Evolutionary conservation across 2,888 invertebrate species (phyloP).

Genomic region (Arge pagana): DNA sequence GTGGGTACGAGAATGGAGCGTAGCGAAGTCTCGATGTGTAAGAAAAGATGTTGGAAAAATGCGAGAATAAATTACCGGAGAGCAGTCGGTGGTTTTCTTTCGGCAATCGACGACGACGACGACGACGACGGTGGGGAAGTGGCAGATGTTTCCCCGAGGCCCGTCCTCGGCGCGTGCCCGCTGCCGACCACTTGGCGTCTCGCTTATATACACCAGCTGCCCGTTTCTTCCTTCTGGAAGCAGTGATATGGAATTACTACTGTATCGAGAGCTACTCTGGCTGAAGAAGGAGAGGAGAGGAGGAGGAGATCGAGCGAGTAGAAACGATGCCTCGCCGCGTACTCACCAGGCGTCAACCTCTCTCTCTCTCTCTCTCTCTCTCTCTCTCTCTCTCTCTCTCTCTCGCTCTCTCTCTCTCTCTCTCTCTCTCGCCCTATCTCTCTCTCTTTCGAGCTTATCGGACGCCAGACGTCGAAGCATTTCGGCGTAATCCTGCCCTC

Average conservation of each 20-base stretch:
- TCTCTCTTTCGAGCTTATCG: too few species aligned
- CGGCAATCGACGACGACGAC: constrained; percentile 15
- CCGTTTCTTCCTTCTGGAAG: constrained; percentile 20
- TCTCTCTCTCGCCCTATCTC: too few species aligned
- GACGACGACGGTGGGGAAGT: constrained; percentile 31
- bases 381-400: background rate
- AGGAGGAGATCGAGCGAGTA: too few species aligned
- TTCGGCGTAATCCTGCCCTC: too few species aligned
- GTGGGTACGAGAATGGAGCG: background rate
- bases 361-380: background rate
- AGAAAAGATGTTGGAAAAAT: constrained; percentile 16
- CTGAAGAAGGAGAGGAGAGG: too few species aligned
- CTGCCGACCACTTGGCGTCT: constrained; percentile 53
- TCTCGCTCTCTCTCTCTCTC: too few species aligned
- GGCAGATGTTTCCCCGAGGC: constrained; percentile 53
- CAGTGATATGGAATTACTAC: constrained; percentile 20
- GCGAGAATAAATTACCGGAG: constrained; percentile 11
- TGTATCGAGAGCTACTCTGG: constrained; percentile 4
- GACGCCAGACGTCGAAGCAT: too few species aligned
- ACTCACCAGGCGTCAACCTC: too few species aligned
- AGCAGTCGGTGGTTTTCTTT: constrained; percentile 15
- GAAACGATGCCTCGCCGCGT: too few species aligned
- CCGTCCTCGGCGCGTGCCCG: constrained; percentile 55
- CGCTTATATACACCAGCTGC: constrained; percentile 22
- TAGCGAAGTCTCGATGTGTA: background rate